These are phyloP conservation scores for Belonocnema kinseyi DNA, from an alignment of 1,140 invertebrate species.

Conservation along the genomic window DNA sequence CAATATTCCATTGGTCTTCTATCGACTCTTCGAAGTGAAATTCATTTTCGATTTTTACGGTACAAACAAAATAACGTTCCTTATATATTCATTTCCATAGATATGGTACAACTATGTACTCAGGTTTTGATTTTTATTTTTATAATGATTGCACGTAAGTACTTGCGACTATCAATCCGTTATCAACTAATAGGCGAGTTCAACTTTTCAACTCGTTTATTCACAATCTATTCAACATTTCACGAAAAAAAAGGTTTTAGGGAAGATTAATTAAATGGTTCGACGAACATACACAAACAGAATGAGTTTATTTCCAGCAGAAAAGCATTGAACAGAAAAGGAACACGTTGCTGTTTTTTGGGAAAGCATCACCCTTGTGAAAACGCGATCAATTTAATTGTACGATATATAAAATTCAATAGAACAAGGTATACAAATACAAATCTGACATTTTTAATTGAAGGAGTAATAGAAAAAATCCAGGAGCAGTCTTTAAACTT, in stretches of 20 bases:
- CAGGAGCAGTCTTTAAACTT: no score
- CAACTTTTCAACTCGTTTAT: conserved; percentile 8
- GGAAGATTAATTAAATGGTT: conserved; percentile 26
- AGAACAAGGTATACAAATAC: neutral
- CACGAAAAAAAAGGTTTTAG: neutral
- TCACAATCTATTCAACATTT: neutral
- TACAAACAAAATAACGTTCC: neutral
- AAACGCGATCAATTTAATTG: neutral
- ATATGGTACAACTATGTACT: neutral
- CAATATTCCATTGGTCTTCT: no score
- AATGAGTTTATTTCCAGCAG: neutral
- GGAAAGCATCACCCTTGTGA: neutral
- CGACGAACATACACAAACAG: conserved; percentile 8
- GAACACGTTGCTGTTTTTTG: conserved; percentile 36
- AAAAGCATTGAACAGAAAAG: conserved; percentile 34
- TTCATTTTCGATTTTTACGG: neutral
- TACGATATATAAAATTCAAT: neutral
- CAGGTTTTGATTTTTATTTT: conserved; percentile 9
- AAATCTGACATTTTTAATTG: neutral
- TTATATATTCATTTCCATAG: neutral
- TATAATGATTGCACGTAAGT: conserved; percentile 68
- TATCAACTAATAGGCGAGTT: conserved; percentile 27
- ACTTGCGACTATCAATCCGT: conserved; percentile 23
- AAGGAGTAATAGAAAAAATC: no score
- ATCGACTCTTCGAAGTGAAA: conserved; percentile 34